Conservation (phyloP, 1,140 invertebrate species). For the Drosophila novamexicana region DNA sequence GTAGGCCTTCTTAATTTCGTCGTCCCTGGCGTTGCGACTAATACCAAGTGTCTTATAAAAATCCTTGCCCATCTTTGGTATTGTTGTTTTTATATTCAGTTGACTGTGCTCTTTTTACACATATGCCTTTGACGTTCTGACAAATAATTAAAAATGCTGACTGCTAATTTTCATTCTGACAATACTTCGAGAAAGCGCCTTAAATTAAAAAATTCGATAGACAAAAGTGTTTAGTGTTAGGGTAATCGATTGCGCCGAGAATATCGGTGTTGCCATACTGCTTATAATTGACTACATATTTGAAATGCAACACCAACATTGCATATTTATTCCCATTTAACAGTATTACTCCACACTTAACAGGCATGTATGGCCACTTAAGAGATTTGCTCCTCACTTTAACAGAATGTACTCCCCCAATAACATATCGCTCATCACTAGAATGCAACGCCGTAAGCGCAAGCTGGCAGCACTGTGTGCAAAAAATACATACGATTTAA, state of each 20-base stretch:
- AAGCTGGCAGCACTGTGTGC: slow-evolving; percentile 63
- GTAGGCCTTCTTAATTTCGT: slow-evolving; percentile 96
- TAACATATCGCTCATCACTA: slow-evolving; percentile 30
- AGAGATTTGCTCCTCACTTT: slow-evolving; percentile 12
- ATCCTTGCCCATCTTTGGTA: slow-evolving; percentile 46
- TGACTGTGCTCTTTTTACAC: slow-evolving; percentile 5
- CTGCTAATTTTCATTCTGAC: not conserved
- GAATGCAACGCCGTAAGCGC: slow-evolving; percentile 54
- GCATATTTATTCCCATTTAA: not conserved
- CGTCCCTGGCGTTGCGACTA: slow-evolving; percentile 92
- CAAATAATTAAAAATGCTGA: not conserved
- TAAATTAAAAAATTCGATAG: not conserved
- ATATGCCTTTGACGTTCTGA: slow-evolving; percentile 1
- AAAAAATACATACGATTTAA: slow-evolving; percentile 82
- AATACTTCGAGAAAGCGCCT: not conserved
- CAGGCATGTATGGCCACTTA: slow-evolving; percentile 6
- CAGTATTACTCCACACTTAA: slow-evolving; percentile 4
- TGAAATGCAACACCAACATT: not conserved
- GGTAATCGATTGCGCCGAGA: not conserved
- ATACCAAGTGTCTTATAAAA: slow-evolving; percentile 91
- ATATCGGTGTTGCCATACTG: not conserved
- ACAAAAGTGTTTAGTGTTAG: not conserved
- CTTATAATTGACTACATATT: not conserved
- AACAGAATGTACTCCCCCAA: slow-evolving; percentile 7
- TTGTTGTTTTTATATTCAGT: not conserved